A percentile compares a stretch with the other conserved stretches of the same genome.
These are phyloP conservation scores for Oscheius sp. DNA, from an alignment of 2,888 invertebrate genomes.

Conservation along the genomic window DNA sequence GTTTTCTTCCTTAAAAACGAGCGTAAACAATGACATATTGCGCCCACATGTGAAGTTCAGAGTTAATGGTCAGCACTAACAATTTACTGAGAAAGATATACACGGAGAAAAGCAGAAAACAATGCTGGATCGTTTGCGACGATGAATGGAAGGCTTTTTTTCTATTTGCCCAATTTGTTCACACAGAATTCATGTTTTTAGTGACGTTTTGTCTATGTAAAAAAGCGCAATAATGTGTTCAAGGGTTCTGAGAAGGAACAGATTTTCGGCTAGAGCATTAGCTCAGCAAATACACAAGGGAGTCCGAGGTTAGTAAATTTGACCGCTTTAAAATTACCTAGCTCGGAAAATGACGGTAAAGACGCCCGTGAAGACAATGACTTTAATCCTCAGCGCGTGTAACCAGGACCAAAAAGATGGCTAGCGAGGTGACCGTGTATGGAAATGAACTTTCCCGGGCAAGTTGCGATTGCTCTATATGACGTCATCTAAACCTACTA, in stretches of 20 bases:
- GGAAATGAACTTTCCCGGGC: background rate
- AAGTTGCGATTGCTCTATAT: too few relatives aligned
- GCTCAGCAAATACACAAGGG: background rate
- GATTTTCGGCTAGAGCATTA: background rate
- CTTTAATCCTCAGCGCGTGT: too few relatives aligned
- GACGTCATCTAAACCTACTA: too few relatives aligned
- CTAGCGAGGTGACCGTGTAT: too few relatives aligned
- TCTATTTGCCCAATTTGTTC: conserved; percentile 11
- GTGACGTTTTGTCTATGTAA: background rate
- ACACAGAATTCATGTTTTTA: conserved; percentile 13
- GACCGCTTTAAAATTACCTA: background rate
- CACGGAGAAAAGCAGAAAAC: background rate
- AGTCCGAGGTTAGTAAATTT: background rate
- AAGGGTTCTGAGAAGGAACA: background rate
- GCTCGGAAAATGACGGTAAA: too few relatives aligned
- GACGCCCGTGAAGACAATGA: too few relatives aligned
- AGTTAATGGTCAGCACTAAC: background rate
- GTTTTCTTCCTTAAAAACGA: background rate
- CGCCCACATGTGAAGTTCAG: conserved; percentile 1
- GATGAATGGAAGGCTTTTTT: background rate
- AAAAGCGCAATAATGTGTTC: conserved; percentile 7
- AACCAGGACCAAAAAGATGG: too few relatives aligned
- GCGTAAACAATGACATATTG: conserved; percentile 20
- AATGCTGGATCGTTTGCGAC: background rate
- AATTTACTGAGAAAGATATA: background rate